These are phyloP conservation scores for Zoroaster sp. DNA, from an alignment of 53 echinoderm and acorn worm genomes.

Conservation along the genomic window DNA sequence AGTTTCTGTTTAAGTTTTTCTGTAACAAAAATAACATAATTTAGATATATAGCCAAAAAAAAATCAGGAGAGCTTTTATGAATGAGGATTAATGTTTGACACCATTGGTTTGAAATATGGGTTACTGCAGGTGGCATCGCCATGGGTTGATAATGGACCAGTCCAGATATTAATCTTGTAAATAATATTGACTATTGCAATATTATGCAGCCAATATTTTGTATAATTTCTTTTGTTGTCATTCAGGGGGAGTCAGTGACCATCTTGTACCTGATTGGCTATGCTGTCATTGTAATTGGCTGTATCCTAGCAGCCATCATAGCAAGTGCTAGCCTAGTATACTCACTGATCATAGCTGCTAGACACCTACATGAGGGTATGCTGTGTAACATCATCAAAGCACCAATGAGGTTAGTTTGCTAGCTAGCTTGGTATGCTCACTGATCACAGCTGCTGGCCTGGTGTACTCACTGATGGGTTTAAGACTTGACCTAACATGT, in stretches of 20 bases:
- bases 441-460: not conserved
- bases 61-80: too few species aligned
- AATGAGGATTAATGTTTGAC: too few species aligned
- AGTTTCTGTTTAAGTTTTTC: too few species aligned
- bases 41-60: too few species aligned
- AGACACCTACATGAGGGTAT: constrained; percentile 24
- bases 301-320: constrained; percentile 37
- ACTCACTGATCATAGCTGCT: constrained; percentile 13
- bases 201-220: not conserved
- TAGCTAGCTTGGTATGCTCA: not conserved
- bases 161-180: too few species aligned
- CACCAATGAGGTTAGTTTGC: constrained; percentile 55
- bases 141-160: too few species aligned
- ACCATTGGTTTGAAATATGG: too few species aligned
- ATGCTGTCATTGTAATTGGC: constrained; percentile 32
- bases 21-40: too few species aligned
- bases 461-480: too few species aligned
- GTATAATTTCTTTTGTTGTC: not conserved
- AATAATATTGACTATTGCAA: too few species aligned
- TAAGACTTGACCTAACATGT: too few species aligned
- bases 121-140: too few species aligned
- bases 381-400: constrained; percentile 52
- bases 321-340: constrained; percentile 38
- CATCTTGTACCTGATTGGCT: constrained; percentile 49
- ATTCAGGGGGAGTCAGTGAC: constrained; percentile 15